A percentile compares a stretch with the other conserved stretches of the same genome.
Conservation (phyloP, 1,140 invertebrate genomes). For the Ceratitis capitata region DNA sequence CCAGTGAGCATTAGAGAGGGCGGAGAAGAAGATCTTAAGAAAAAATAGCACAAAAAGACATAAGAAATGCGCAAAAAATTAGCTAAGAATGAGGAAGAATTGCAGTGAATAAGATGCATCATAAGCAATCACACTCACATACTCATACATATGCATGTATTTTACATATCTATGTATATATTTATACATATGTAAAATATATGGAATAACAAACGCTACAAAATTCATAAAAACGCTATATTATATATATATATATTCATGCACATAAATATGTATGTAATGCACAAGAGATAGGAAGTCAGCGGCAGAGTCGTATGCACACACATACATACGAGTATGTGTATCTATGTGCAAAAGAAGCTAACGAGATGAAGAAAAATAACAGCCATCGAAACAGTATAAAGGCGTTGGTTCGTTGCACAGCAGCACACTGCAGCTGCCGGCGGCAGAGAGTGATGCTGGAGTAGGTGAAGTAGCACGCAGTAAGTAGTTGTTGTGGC, state of each 20-base stretch:
- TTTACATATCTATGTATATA: background rate
- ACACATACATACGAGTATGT: background rate
- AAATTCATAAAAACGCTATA: background rate
- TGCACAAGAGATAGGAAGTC: background rate
- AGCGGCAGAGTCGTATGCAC: background rate
- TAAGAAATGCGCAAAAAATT: background rate
- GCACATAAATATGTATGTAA: background rate
- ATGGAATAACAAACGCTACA: background rate
- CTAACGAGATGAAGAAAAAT: background rate
- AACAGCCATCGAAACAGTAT: background rate
- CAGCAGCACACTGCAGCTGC: no score
- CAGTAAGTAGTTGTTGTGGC: background rate
- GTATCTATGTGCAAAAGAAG: background rate
- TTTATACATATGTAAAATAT: background rate
- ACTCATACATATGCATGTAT: background rate
- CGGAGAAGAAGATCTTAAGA: background rate
- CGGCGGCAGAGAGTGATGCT: background rate
- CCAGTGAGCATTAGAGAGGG: background rate
- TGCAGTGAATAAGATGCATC: constrained; percentile 18
- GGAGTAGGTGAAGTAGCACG: background rate
- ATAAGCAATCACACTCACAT: background rate
- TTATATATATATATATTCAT: background rate
- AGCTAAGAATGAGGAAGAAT: background rate
- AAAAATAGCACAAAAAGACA: background rate
- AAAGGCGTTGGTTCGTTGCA: no score